phyloP scores from a whole-genome alignment of 2,888 invertebrate genomes.

The Drosophila quinaria region DNA sequence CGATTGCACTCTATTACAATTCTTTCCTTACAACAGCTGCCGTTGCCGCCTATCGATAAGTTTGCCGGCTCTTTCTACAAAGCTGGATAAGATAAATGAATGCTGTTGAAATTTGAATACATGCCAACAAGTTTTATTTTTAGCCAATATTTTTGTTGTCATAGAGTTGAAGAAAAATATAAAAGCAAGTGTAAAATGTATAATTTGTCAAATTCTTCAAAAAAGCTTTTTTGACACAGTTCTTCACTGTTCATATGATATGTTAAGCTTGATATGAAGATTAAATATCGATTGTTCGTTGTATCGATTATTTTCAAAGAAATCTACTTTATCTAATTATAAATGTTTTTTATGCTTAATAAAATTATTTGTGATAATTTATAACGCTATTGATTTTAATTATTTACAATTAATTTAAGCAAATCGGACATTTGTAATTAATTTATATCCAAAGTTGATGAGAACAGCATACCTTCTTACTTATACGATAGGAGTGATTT shows the following conservation, averaged over 20 bases:
- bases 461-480: not conserved
- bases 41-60: slow-evolving; percentile 44
- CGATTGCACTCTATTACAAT: slow-evolving; percentile 54
- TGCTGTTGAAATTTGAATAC: slow-evolving; percentile 17
- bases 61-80: slow-evolving; percentile 8
- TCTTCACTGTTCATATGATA: slow-evolving; percentile 10
- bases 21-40: slow-evolving; percentile 24
- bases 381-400: too few species aligned
- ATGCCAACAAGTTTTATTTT: not conserved
- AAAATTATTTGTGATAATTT: too few species aligned
- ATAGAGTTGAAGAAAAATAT: not conserved
- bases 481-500: not conserved
- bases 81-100: slow-evolving; percentile 6
- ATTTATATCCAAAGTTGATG: too few species aligned
- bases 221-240: not conserved
- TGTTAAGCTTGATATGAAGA: not conserved
- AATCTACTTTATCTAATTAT: too few species aligned
- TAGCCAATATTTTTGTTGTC: not conserved
- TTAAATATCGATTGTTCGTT: not conserved
- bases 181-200: not conserved
- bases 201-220: not conserved
- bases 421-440: not conserved
- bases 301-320: not conserved
- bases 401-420: too few species aligned
- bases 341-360: too few species aligned